Conservation (phyloP, 2,113 vertebrate genomes). For the Carettochelys insculpta region DNA sequence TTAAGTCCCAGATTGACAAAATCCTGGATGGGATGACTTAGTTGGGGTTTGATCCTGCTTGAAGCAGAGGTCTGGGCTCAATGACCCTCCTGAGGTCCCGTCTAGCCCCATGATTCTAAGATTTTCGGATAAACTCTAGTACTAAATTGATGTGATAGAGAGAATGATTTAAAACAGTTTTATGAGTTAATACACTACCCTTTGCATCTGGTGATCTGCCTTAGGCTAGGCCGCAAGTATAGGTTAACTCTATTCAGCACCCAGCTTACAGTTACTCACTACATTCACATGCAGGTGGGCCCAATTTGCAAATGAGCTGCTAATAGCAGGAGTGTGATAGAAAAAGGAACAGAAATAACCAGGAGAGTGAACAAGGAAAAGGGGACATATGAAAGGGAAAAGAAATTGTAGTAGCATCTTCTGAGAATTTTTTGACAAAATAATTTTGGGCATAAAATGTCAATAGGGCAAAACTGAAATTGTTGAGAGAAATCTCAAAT, state of each 20-base stretch:
- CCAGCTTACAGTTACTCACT: not conserved
- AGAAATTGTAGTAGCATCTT: not conserved
- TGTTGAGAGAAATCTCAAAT: too few species aligned
- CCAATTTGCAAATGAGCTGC: not conserved
- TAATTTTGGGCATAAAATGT: too few species aligned
- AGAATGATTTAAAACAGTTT: not conserved
- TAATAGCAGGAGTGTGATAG: not conserved
- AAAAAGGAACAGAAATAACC: not conserved
- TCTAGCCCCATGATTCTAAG: too few species aligned
- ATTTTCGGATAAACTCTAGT: not conserved
- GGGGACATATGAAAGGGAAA: not conserved
- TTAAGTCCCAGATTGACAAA: too few species aligned
- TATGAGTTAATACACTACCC: accelerated
- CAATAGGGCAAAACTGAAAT: too few species aligned
- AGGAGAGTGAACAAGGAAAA: not conserved
- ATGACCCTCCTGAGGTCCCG: too few species aligned
- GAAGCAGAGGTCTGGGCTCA: too few species aligned
- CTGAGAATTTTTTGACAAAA: too few species aligned
- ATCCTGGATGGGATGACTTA: too few species aligned
- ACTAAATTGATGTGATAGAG: too few species aligned
- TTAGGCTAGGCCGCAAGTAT: not conserved
- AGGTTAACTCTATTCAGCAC: not conserved
- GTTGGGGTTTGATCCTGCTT: too few species aligned
- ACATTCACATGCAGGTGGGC: not conserved
- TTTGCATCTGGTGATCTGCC: not conserved